Base-by-base conservation (phyloP, 1,140 invertebrate genomes). In the Drosophila jambulina region DNA sequence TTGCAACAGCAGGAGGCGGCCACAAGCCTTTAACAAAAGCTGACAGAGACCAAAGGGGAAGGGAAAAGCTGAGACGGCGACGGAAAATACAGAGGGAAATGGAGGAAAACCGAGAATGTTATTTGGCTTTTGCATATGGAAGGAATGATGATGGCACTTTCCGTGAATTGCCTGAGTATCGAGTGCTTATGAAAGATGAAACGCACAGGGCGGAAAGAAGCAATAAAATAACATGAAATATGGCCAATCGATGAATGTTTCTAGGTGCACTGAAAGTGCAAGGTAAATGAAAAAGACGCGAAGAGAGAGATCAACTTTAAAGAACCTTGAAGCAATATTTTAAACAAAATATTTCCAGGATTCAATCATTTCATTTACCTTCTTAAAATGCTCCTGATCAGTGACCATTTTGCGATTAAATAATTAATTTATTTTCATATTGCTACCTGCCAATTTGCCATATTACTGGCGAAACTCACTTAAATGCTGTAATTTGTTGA, bases 81-180 rank as follows among this genome's bases (percentile, higher is more conserved):
- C 32, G 61, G 42, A 27, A 49, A 29, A 49, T 40, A 27, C 12
- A 61, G 60, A 43, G n/a, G 38, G 4, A 65, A 19, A 51, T 38
- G 34, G 59, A 57, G 56, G 45, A 51, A 49, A 21, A 19, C n/a
- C n/a, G 54, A 60, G 42, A 80, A 67, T 82, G 71, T 65, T 72
- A 69, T 79, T 86, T 86, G 76, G 75, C 75, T 76, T 80, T 77
- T 86, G 76, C 75, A 87, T 87, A 76, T 59, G 74, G 70, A 63
- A 59, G 62, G 68, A 81, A 71, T 65, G 68, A 63, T 67, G 62
- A 77, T 65, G 80, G 67, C 53, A 60, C 70, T 75, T 80, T 63
- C 61, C 57, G 65, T 23, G 54, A 58, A 83, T 75, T 68, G 80
- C 74, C 23, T 36, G 59, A 46, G 64, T 45, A 78, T 72, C 40